Evolutionary conservation across 2,113 vertebrate species (phyloP).

Genomic region (Spea bombifrons): DNA sequence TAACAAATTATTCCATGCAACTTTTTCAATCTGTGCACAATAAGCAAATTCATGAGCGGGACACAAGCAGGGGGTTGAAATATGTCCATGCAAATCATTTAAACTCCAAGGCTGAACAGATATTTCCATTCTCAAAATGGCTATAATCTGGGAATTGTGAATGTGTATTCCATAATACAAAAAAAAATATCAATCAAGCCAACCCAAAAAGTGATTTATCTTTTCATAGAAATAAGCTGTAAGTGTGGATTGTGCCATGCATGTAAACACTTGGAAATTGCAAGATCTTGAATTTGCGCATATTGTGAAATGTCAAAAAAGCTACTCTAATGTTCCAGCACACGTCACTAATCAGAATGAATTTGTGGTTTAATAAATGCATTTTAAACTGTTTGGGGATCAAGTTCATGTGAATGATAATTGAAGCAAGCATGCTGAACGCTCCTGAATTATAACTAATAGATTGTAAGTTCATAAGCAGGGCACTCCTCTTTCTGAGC

Average conservation of each 20-base stretch:
- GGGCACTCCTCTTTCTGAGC: no score
- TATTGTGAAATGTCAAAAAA: neutral
- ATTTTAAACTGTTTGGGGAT: no score
- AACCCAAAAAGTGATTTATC: neutral
- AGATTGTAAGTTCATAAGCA: no score
- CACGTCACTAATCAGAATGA: neutral
- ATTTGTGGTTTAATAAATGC: no score
- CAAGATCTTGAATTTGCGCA: neutral
- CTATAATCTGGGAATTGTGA: neutral
- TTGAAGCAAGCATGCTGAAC: no score
- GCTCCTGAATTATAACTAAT: no score
- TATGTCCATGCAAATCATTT: constrained; percentile 75
- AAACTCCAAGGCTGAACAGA: constrained; percentile 74
- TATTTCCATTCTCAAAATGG: constrained; percentile 9
- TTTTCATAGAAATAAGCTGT: neutral
- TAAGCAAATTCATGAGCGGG: constrained; percentile 50
- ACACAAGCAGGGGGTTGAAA: constrained; percentile 66
- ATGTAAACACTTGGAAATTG: constrained; percentile 3
- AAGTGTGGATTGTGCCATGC: constrained; percentile 4
- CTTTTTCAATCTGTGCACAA: constrained; percentile 8
- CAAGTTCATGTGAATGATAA: no score
- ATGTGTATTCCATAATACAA: neutral
- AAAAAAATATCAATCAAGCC: neutral
- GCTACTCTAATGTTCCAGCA: constrained; percentile 22
- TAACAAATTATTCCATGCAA: constrained; percentile 23